These are phyloP conservation scores for Campylomormyrus tamandua DNA, from an alignment of 2,113 vertebrate species.

Conservation along the genomic window DNA sequence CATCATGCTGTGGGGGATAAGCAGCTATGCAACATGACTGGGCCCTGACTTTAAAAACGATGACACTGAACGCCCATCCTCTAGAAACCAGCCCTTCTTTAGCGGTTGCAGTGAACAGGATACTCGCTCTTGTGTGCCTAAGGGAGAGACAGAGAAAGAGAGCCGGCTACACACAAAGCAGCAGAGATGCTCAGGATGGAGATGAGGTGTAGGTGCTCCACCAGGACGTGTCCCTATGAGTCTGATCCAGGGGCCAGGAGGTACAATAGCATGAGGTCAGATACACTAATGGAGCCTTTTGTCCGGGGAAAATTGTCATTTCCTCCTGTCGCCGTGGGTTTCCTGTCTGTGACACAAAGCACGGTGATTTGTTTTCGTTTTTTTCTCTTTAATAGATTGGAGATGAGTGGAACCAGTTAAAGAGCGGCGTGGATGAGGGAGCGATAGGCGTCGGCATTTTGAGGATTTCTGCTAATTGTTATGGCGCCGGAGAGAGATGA, in stretches of 20 bases:
- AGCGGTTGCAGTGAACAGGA: not conserved
- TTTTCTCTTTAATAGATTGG: constrained; percentile 3
- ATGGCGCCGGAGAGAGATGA: constrained; percentile 46
- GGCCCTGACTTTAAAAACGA: not conserved
- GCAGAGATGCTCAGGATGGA: not conserved
- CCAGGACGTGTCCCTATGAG: constrained; percentile 17
- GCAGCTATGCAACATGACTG: not conserved
- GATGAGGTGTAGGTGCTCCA: not conserved
- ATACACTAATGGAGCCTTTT: constrained; percentile 62
- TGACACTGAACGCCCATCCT: not conserved
- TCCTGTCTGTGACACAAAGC: constrained; percentile 32
- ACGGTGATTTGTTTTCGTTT: constrained; percentile 4
- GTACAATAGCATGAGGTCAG: constrained; percentile 56
- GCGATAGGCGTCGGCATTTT: constrained; percentile 31
- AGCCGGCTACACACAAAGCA: not conserved
- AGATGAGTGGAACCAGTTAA: constrained; percentile 1
- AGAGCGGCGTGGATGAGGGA: constrained; percentile 14
- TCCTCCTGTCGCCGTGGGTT: constrained; percentile 51
- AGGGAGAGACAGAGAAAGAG: not conserved
- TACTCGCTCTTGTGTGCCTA: not conserved
- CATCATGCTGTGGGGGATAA: not conserved
- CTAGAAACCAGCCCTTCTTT: not conserved
- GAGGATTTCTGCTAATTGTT: constrained; percentile 59
- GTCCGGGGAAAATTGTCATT: constrained; percentile 60
- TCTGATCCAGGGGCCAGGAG: constrained; percentile 45